Base-by-base conservation (phyloP, 2,888 invertebrate genomes). In the Mechanitis mazaeus region DNA sequence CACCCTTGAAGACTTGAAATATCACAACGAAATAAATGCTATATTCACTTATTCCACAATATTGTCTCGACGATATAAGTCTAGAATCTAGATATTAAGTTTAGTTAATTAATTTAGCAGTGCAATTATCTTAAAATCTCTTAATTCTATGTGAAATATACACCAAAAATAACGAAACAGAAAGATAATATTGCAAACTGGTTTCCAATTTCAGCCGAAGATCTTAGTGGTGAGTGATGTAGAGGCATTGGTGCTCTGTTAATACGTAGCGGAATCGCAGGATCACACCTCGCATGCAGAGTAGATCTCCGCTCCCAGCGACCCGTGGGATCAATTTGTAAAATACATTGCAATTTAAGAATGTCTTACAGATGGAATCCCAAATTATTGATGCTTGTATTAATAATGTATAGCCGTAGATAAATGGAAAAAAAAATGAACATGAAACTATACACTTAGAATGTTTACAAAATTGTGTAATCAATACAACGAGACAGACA, bases 291-390 rank as follows among this genome's bases (percentile, higher is more conserved):
- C 50, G 50, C 50, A 50, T 50, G 50, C 50, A 50, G 31, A 50
- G 31, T 31, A 50, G 50, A 28, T 31, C 50, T 31, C 2, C 31
- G 9, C 31, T 2, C 2, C 11, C 20, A 28, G n/a, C 6, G 31
- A 50, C 50, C 50, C 50, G 9, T 9, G 31, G 50, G 50, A 50
- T 31, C 50, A 31, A 50, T 50, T 50, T 50, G 50, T 31, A 50
- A 50, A 50, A 50, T 50, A 50, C 31, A 50, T 50, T 50, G 31
- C 50, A 50, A 50, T 50, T 50, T 50, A 50, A 50, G 31, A 50
- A 50, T 42, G 38, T 38, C 5, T 38, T 38, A 38, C 7, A 38
- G 38, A 38, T 38, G 38, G 7, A 6, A 38, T 38, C 4, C 38
- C 4, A 7, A 38, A 7, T 9, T 42, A 42, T 42, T 7, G 42